Conservation (phyloP, 2,888 invertebrate species). For the Cerastis leucographa region DNA sequence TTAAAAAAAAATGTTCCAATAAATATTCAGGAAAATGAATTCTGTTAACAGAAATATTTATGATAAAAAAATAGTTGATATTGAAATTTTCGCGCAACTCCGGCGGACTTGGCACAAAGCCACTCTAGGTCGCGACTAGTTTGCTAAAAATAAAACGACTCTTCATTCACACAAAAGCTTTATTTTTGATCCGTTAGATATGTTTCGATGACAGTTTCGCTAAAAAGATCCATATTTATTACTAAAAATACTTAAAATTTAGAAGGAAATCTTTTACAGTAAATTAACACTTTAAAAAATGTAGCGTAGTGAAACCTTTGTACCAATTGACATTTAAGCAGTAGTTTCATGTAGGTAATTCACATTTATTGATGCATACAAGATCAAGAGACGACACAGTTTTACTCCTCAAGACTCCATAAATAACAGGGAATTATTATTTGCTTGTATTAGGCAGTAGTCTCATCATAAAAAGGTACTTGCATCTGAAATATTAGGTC, state of each 20-base stretch:
- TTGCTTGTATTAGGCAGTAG: not conserved
- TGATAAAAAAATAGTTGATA: slow-evolving; percentile 49
- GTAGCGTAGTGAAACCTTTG: not conserved
- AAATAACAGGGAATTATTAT: not conserved
- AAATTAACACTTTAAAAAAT: slow-evolving; percentile 1
- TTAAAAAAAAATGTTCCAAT: slow-evolving; percentile 1
- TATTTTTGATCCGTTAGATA: slow-evolving; percentile 69
- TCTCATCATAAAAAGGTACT: not conserved
- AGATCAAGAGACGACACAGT: slow-evolving; percentile 1
- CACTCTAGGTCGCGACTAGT: slow-evolving; percentile 33
- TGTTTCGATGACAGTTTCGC: slow-evolving; percentile 61
- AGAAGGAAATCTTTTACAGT: not conserved
- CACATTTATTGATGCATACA: not conserved
- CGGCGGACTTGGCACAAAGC: slow-evolving; percentile 54
- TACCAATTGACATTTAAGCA: not conserved
- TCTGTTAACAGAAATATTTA: slow-evolving; percentile 39
- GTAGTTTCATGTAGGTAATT: slow-evolving; percentile 12
- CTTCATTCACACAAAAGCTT: slow-evolving; percentile 69
- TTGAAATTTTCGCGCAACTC: slow-evolving; percentile 49
- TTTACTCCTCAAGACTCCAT: not conserved
- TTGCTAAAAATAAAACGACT: slow-evolving; percentile 57
- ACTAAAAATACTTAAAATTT: slow-evolving; percentile 6
- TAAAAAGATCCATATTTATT: slow-evolving; percentile 8
- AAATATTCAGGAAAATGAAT: slow-evolving; percentile 35
- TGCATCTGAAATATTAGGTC: not conserved